Evolutionary conservation across 2,888 invertebrate genomes (phyloP).

Genomic region (Meganola albula): DNA sequence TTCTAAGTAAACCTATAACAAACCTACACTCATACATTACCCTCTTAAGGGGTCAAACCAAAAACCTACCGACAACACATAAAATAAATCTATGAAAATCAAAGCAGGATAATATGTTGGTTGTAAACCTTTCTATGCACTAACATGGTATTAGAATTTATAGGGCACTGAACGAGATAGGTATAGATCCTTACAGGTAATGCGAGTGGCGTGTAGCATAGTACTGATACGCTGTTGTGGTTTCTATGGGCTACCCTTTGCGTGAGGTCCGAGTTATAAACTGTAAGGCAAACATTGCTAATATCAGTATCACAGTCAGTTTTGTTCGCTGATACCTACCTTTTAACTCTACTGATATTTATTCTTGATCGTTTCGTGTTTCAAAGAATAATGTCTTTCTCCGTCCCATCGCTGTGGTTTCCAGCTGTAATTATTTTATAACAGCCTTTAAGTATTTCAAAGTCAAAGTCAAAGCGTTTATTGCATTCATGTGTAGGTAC

Average conservation of each 20-base stretch:
- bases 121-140: slow-evolving; percentile 47
- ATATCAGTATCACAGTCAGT: too few relatives aligned
- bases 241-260: slow-evolving; percentile 55
- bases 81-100: slow-evolving; percentile 24
- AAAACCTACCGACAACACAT: slow-evolving; percentile 2
- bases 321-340: too few relatives aligned
- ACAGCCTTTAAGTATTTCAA: too few relatives aligned
- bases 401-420: too few relatives aligned
- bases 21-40: background rate
- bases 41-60: background rate
- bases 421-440: too few relatives aligned
- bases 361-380: too few relatives aligned
- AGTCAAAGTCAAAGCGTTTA: too few relatives aligned
- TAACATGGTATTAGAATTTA: slow-evolving; percentile 52
- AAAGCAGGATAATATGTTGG: slow-evolving; percentile 34
- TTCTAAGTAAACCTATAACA: too few relatives aligned
- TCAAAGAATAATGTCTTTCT: too few relatives aligned
- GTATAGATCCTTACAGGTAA: slow-evolving; percentile 44
- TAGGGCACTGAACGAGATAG: slow-evolving; percentile 46
- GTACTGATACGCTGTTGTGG: slow-evolving; percentile 65
- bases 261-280: slow-evolving; percentile 28
- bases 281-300: slow-evolving; percentile 5
- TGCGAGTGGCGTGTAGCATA: slow-evolving; percentile 53
- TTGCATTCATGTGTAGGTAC: too few relatives aligned
- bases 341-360: too few relatives aligned